Base-by-base conservation (phyloP, 2,888 invertebrate species). In the Hesperia comma region DNA sequence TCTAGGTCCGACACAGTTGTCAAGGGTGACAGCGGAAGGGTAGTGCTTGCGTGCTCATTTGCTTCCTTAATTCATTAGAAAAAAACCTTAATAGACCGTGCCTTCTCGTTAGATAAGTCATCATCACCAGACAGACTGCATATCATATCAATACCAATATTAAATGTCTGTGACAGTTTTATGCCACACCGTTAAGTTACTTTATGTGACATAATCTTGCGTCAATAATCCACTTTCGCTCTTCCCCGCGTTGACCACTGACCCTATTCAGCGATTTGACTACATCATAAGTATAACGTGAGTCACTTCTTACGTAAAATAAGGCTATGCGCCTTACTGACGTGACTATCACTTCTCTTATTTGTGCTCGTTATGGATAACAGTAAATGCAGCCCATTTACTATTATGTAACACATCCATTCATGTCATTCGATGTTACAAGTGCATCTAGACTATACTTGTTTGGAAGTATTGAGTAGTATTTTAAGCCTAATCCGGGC, bases 181-280 rank as follows among this genome's bases (percentile, higher is more conserved):
- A 53, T 53, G 8, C 32, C 15, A 46, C 33, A 46, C 46, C 12
- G n/a, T 15, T 6, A 53, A 54, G 41, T 41, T 51, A 67, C 68
- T 69, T 63, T 54, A 61, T 68, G 37, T 74, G 67, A 68, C 70
- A 70, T 69, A 68, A 58, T 56, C 43, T 69, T 75, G 72, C 74
- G 72, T 78, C 78, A 78, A 80, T 78, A 77, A 78, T 83, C 85
- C 78, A 87, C 88, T 88, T 88, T 88, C 89, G 79, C 86, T 86
- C 77, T 83, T 78, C 70, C 79, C 69, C 63, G 74, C 77, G 68
- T 75, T 71, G 76, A 77, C 77, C 79, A 73, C 72, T 80, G 77
- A 78, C 74, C 77, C 75, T 76, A 77, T 76, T 75, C 72, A 66
- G 63, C 69, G 68, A 73, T 78, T 74, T 66, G 60, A 54, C 60